Base-by-base conservation (phyloP, 2,113 vertebrate genomes). In the Gobius niger region DNA sequence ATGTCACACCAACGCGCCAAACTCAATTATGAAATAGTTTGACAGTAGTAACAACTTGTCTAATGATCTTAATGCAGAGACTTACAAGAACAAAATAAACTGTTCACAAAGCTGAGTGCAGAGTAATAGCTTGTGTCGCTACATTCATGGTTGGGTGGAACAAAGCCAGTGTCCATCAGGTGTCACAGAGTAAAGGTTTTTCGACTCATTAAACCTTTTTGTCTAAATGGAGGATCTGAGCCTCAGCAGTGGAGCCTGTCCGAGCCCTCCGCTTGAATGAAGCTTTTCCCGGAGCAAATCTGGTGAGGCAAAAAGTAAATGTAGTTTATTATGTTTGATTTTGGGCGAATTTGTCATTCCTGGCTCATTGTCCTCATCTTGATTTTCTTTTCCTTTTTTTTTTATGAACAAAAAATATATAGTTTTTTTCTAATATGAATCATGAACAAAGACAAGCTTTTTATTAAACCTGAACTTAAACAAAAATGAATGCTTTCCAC, bases 151-250 rank as follows among this genome's bases (percentile, higher is more conserved):
- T 18, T 63, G 41, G 24, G 44, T 44, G 15, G 2, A 44, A 84
- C 72, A 73, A 67, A 52, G 12, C 34, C 49, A 7, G 13, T 2
- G 44, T 42, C 41, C 40, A 47, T 84, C 66, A 5, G 63, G 68
- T 82, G 72, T 86, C 82, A 77, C 69, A 6, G 68, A 54, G 77
- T 73, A 80, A 79, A 84, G 68, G 72, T 79, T 44, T 65, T 70
- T 42, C 15, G 9, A 80, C 40, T 80, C 87, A 85, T 89, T 82
- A 83, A 88, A 82, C 73, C 7, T 10, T 44, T 74, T 84, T 81
- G 75, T 85, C 60, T 75, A 68, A 64, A 65, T 67, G 54, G 79
- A 59, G 56, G 69, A 72, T 74, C 53, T 70, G 40, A 83, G 81
- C 51, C 40, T 59, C 47, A 65, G 66, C 18, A 40, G 56, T 50